Evolutionary conservation across 2,888 invertebrate species (phyloP).

Genomic region (Catocala fraxini): DNA sequence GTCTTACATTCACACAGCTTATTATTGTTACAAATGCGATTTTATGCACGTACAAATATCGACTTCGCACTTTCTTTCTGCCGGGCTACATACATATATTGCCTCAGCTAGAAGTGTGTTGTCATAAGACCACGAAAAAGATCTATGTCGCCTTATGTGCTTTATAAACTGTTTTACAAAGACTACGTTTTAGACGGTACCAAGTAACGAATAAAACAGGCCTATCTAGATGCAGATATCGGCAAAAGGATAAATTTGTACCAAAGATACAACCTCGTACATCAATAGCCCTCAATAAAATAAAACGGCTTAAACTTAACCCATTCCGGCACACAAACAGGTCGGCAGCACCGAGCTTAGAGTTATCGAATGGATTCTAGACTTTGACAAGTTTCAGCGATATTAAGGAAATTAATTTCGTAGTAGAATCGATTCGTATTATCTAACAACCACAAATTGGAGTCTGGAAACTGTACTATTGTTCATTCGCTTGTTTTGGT

Average conservation of each 20-base stretch:
- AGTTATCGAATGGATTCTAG: slow-evolving; percentile 52
- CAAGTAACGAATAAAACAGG: no score
- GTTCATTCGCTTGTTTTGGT: slow-evolving; percentile 12
- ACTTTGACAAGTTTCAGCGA: slow-evolving; percentile 57
- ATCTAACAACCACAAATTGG: slow-evolving; percentile 62
- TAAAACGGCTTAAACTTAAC: slow-evolving; percentile 38
- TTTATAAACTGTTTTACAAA: no score
- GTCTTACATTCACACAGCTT: no score
- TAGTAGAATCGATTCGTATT: slow-evolving; percentile 60
- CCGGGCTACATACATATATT: no score
- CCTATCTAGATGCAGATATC: no score
- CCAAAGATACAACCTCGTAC: slow-evolving; percentile 1
- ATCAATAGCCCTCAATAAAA: slow-evolving; percentile 34
- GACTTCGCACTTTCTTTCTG: no score
- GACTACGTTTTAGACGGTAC: not conserved
- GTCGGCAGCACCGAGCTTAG: slow-evolving; percentile 34
- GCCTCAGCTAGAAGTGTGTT: no score
- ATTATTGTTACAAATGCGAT: no score
- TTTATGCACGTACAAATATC: no score
- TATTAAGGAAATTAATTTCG: slow-evolving; percentile 64
- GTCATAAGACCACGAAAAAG: no score
- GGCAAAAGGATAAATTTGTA: not conserved
- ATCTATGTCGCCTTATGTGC: no score
- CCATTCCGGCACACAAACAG: slow-evolving; percentile 41
- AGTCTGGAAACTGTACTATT: slow-evolving; percentile 45